Base-by-base conservation (phyloP, 2,888 invertebrate genomes). In the Thysanoteuthis rhombus region DNA sequence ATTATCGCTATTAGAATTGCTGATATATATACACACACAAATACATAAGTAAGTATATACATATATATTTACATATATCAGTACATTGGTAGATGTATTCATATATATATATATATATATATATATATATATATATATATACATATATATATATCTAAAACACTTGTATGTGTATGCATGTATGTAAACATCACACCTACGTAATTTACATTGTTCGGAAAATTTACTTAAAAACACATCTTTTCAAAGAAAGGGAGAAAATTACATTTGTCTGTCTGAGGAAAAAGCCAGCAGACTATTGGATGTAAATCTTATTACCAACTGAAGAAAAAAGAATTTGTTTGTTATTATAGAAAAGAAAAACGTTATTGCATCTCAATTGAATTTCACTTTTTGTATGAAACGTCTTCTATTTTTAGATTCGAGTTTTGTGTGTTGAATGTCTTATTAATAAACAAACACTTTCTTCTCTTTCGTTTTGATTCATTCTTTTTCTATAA, bases 191-290 rank as follows among this genome's bases (percentile, higher is more conserved):
- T 36, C 16, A 36, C 75, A 75, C 75, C 75, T n/a, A n/a, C 75
- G 75, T 75, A n/a, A 75, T 75, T n/a, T 75, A 75, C 75, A 75
- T 75, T 75, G 75, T 75, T 75, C 75, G 12, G 75, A 75, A n/a
- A 75, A 75, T 75, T 75, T 75, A n/a, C n/a, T 75, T 75, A 75
- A 75, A 75, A n/a, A n/a, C 75, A 75, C 75, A 75, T 75, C 75
- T 75, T 16, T 75, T 75, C 36, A 75, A 75, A 75, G 36, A 36
- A 16, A 75, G 75, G 10, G n/a, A 36, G 75, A 75, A 75, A 75
- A 75, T 75, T n/a, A 75, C n/a, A 75, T 75, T 75, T 75, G 75
- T 75, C 75, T 75, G 36, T 36, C 6, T 75, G 75, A n/a, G 12
- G n/a, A 36, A n/a, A 75, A 75, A n/a, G n/a, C n/a, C 75, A 75